Base-by-base conservation (phyloP, 2,113 vertebrate species). In the Odontophorus gujanensis region DNA sequence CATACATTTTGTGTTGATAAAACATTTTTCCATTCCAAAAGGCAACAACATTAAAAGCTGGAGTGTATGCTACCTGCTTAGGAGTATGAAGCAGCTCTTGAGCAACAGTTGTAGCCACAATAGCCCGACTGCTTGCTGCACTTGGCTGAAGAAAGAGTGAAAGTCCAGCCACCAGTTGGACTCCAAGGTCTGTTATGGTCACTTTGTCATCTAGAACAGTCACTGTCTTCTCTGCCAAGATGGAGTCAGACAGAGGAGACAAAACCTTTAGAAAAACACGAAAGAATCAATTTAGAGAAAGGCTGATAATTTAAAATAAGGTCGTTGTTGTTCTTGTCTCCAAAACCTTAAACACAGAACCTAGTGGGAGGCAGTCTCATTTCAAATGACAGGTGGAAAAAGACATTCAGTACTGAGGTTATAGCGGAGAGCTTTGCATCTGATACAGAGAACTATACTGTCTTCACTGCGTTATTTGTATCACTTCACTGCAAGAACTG, bases 191-290 rank as follows among this genome's bases (percentile, higher is more conserved):
- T 14, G 98, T 98, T 96, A 99, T 98, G 24, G 98, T 98, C 95
- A 99, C 99, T 92, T 99, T 99, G 95, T 99, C 99, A 48, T 99
- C 99, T 59, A 98, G 90, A 92, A 99, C 99, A 1, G 98, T 99
- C 84, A 99, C 97, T 0, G 99, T 99, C 97, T 98, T 99, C 98
- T 99, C 99, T 7, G 99, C 99, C 97, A 99, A 97, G 97, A 99
- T 99, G 51, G 99, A 99, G 97, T 99, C 99, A 0, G 99, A 99
- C 69, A 99, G 92, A 11, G 99, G 99, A 81, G 99, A 99, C 89
- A 99, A 90, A 76, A 99, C 99, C 99, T 99, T 93, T 28, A 51
- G 58, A 40, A 21, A 34, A 45, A 69, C 21, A 59, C 36, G 83
- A 15, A 77, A 72, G 26, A 78, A 83, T 68, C 38, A 7, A 13